Base-by-base conservation (phyloP, 2,888 invertebrate genomes). In the Brenthis hecate region DNA sequence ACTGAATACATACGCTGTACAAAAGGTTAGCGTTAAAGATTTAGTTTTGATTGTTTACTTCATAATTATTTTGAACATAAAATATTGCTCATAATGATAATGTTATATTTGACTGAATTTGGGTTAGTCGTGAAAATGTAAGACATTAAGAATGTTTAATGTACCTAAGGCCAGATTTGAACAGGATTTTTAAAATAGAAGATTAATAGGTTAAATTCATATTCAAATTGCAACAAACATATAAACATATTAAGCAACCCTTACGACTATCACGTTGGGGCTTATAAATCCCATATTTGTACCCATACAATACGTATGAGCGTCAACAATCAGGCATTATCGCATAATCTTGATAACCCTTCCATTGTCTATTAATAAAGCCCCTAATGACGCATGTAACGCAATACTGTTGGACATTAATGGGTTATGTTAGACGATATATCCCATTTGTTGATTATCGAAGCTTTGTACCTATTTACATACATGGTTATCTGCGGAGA, bases 311-410 rank as follows among this genome's bases (percentile, higher is more conserved):
- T 50, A 32, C 36, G 36, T 13, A 51, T 13, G 62, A 68, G 54
- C 71, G 50, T 47, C 60, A 62, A 65, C 65, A 65, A 65, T 68
- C 65, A 65, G 58, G 68, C 62, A 68, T 68, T 62, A 67, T 70
- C 71, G 54, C 61, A n/a, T 68, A 70, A 73, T 72, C 65, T 64
- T 56, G 73, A 75, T 75, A 77, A 76, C 76, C 75, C 76, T 76
- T 73, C 58, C 68, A 71, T 66, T 58, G 70, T 63, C 65, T 70
- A 72, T 75, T 76, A 71, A 73, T 62, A 72, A 70, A 68, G 70
- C 66, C 73, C 72, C 70, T 80, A 81, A 80, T 79, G 80, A 81
- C 68, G 77, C 74, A 74, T 75, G 79, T 71, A 81, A 81, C 69
- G 65, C 69, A 68, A 81, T 80, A 81, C 72, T 71, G 73, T 77